Evolutionary conservation across 2,113 vertebrate genomes (phyloP).

Genomic region (Lamprotornis superbus): DNA sequence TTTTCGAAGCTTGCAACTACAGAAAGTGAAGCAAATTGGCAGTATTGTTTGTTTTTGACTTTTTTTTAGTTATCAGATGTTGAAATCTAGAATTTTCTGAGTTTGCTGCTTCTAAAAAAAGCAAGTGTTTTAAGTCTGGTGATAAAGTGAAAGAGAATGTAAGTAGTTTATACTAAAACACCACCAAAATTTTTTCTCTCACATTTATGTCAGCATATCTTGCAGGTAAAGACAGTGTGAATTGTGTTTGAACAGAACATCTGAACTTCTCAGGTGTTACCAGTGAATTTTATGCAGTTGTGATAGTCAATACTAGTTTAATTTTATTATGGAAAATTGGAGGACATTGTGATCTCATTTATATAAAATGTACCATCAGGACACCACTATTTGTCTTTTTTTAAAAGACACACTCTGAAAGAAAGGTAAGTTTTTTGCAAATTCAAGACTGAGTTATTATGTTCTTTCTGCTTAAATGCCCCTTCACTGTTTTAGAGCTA

Average conservation of each 20-base stretch:
- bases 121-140: background rate
- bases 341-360: background rate
- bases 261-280: background rate
- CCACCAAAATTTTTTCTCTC: background rate
- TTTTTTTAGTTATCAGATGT: background rate
- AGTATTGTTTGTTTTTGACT: background rate
- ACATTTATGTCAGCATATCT: background rate
- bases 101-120: background rate
- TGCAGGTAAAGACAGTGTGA: background rate
- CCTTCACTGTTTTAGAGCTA: background rate
- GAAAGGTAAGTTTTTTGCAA: background rate
- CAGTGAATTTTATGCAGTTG: background rate
- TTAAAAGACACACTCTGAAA: background rate
- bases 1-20: background rate
- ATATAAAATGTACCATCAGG: background rate
- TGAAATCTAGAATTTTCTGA: background rate
- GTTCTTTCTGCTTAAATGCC: background rate
- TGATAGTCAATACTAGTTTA: background rate
- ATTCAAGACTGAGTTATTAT: background rate
- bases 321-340: background rate
- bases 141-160: background rate
- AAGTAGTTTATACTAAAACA: background rate
- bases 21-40: background rate
- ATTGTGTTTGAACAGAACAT: background rate
- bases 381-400: background rate